Evolutionary conservation across 1,140 invertebrate species (phyloP), one percentile per base, ranked within the genome.

Genomic region (Cataglyphis hispanica): DNA sequence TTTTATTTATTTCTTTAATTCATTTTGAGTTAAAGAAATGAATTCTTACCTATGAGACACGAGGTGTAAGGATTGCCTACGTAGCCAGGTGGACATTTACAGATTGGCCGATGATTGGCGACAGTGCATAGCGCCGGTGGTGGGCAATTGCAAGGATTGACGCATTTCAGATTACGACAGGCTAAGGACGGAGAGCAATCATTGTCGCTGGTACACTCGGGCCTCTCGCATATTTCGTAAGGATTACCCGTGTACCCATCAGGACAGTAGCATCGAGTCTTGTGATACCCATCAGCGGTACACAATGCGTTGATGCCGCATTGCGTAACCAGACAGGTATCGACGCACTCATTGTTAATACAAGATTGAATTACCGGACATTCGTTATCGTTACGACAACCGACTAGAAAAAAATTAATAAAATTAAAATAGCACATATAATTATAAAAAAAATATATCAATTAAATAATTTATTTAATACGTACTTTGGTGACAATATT

Each of bases 231-330:
- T 25, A 95, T 94, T 2, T 97, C 95, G 87, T 97, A 96, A 8
- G 98, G 97, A 94, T 98, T 96, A 70, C 98, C 98, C 61, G 96
- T 95, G 91, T 97, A 97, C 61, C 96, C 96, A 5, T 97, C 96
- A 40, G 97, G 96, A 92, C 98, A 99, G 87, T 97, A 97, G 88
- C 98, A 99, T 31, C 97, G 96, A 1, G 97, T 97, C 84, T 96
- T 96, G 91, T 98, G 98, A 22, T 95, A 96, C 7, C 95, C 95
- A 77, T 97, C 96, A 0, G 97, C 96, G 63, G 96, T 96, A 87
- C 98, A 99, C 34, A 97, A 94, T 19, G 98, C 98, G 85, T 98
- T 97, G 0, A 95, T 83, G n/a, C 98, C 98, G 91, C 98, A 99
- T 56, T 97, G 97, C 2, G 97, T 97, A 83, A 97, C 97, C 3